Percentiles rank a stretch among this genome's conserved stretches.
Evolutionary conservation across 37 sponge, comb jelly and placozoan genomes (phyloP).

Genomic region (Haliclona indistincta): DNA sequence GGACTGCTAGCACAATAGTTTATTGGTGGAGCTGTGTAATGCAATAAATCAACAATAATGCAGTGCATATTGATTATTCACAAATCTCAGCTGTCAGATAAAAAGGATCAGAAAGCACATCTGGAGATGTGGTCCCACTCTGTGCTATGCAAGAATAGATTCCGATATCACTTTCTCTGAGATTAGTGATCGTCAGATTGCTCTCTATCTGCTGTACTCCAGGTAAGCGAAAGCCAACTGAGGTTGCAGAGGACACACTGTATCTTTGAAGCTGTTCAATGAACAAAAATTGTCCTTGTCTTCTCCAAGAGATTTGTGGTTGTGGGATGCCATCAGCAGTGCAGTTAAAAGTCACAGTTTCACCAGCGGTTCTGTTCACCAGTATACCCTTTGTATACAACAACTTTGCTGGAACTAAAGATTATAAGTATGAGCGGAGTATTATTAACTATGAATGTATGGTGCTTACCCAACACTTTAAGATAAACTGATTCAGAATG

Average conservation of each 20-base stretch:
- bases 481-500: neutral
- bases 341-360: constrained; percentile 14
- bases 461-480: constrained; percentile 10
- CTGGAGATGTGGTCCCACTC: neutral
- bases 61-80: too few species aligned
- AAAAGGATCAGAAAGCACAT: neutral
- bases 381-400: neutral
- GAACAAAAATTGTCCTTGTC: neutral
- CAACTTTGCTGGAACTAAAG: constrained; percentile 5
- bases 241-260: neutral
- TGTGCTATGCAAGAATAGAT: constrained; percentile 18
- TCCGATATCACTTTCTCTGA: constrained; percentile 10
- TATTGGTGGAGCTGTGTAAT: neutral
- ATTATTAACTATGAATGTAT: neutral
- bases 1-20: constrained; percentile 13
- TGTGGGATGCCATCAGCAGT: constrained; percentile 32
- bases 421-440: too few species aligned
- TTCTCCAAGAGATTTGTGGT: constrained; percentile 31
- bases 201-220: neutral
- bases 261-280: neutral
- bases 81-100: too few species aligned
- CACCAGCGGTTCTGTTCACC: neutral
- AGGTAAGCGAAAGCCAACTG: neutral
- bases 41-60: too few species aligned
- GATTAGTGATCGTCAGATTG: constrained; percentile 17